Evolutionary conservation across 1,140 invertebrate species (phyloP).

Genomic region (Lepidostoma basale): DNA sequence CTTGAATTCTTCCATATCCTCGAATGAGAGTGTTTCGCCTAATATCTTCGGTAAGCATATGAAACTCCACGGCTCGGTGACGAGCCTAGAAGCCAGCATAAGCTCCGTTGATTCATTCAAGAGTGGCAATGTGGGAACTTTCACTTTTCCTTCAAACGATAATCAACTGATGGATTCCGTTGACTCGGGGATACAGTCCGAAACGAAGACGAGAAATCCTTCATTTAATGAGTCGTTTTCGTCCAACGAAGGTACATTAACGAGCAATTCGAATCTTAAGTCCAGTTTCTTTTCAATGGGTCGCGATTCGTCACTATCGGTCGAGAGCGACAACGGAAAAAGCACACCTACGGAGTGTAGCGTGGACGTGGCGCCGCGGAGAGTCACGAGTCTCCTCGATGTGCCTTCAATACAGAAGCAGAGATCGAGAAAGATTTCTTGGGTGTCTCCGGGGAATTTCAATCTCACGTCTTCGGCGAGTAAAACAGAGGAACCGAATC

Average conservation of each 20-base stretch:
- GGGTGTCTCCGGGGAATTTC: conserved; percentile 58
- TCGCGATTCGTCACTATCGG: conserved; percentile 5
- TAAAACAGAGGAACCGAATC: neutral
- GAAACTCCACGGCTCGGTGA: conserved; percentile 57
- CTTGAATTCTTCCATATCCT: conserved; percentile 57
- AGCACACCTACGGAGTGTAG: neutral
- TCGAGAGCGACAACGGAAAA: conserved; percentile 15
- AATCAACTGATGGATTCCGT: conserved; percentile 55
- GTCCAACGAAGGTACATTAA: conserved; percentile 59
- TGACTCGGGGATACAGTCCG: conserved; percentile 53
- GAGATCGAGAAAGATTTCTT: conserved; percentile 63
- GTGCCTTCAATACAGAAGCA: conserved; percentile 55
- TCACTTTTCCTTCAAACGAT: conserved; percentile 13
- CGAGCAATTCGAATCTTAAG: conserved; percentile 50
- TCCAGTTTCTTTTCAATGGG: conserved; percentile 33
- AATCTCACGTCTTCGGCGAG: conserved; percentile 18
- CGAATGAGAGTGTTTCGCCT: conserved; percentile 59
- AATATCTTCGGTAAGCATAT: conserved; percentile 57
- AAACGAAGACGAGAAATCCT: conserved; percentile 53
- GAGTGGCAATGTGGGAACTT: conserved; percentile 48
- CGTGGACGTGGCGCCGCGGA: conserved; percentile 48
- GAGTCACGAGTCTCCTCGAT: conserved; percentile 55
- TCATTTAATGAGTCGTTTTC: conserved; percentile 55
- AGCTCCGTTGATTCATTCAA: conserved; percentile 56
- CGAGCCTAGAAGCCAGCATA: conserved; percentile 59